phyloP scores from a whole-genome alignment of 2,797 vertebrate genomes.

The Setipinna tenuifilis region DNA sequence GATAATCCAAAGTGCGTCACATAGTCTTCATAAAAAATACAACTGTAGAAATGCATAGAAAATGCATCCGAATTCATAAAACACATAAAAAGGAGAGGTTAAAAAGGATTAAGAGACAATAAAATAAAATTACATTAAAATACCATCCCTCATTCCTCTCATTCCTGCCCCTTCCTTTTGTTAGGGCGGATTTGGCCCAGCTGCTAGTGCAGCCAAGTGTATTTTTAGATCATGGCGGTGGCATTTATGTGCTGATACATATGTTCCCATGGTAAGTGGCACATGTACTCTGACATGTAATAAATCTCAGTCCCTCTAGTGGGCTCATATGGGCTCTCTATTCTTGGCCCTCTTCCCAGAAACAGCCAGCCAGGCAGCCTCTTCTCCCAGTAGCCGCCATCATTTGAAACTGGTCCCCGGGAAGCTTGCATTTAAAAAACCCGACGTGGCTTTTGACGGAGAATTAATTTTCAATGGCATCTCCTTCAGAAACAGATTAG shows the following conservation, averaged over 20 bases:
- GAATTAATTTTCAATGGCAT: neutral
- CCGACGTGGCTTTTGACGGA: neutral
- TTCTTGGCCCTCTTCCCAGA: slow-evolving; percentile 6
- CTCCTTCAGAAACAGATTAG: neutral
- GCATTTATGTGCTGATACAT: slow-evolving; percentile 14
- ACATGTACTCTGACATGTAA: slow-evolving; percentile 13
- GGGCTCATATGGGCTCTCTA: neutral
- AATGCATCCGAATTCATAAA: too few species aligned
- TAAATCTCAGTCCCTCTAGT: neutral
- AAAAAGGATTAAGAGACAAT: too few species aligned
- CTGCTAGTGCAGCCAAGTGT: neutral
- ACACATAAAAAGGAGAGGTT: too few species aligned
- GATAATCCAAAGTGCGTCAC: too few species aligned
- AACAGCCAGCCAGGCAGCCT: neutral
- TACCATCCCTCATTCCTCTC: neutral
- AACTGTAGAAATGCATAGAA: too few species aligned
- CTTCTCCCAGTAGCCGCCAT: neutral
- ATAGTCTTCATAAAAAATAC: too few species aligned
- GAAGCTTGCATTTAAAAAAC: too few species aligned
- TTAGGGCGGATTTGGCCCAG: neutral
- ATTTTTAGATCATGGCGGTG: slow-evolving; percentile 2
- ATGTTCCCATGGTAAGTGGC: slow-evolving; percentile 15
- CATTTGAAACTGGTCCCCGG: neutral
- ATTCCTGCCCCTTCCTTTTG: neutral
- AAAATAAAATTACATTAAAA: too few species aligned